Evolutionary conservation across 2,797 vertebrate genomes (phyloP).

Genomic region (Malurus splendens): DNA sequence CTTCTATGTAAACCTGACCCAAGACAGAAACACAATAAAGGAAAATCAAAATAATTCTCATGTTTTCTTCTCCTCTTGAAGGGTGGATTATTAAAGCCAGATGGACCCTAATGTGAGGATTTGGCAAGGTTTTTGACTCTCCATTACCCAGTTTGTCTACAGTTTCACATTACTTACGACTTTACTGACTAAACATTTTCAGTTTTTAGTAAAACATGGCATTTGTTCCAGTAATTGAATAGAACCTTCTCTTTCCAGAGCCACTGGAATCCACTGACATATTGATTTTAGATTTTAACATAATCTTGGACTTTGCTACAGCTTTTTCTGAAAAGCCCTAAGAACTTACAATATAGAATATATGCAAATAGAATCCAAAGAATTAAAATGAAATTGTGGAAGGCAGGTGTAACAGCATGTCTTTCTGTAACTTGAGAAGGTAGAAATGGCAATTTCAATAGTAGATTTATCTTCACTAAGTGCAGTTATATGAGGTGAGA

Average conservation of each 20-base stretch:
- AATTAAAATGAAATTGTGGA: neutral
- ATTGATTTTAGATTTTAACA: neutral
- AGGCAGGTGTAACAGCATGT: neutral
- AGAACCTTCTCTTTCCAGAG: neutral
- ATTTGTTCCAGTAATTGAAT: neutral
- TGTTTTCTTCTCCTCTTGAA: neutral
- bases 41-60: neutral
- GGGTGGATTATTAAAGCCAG: neutral
- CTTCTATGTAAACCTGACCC: neutral
- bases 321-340: neutral
- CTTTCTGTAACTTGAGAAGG: neutral
- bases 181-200: conserved; percentile 2
- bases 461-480: neutral
- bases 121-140: neutral
- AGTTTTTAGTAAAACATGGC: neutral
- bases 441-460: neutral
- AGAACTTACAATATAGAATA: neutral
- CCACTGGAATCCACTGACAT: neutral
- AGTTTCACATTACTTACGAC: neutral
- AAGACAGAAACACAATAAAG: neutral
- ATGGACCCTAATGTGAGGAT: neutral
- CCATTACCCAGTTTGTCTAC: neutral
- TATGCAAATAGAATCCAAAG: neutral
- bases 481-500: neutral
- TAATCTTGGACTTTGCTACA: neutral